Evolutionary conservation across 2,888 invertebrate genomes (phyloP), one percentile per base, ranked within the genome.

Genomic region (Cyclophora albipunctata): DNA sequence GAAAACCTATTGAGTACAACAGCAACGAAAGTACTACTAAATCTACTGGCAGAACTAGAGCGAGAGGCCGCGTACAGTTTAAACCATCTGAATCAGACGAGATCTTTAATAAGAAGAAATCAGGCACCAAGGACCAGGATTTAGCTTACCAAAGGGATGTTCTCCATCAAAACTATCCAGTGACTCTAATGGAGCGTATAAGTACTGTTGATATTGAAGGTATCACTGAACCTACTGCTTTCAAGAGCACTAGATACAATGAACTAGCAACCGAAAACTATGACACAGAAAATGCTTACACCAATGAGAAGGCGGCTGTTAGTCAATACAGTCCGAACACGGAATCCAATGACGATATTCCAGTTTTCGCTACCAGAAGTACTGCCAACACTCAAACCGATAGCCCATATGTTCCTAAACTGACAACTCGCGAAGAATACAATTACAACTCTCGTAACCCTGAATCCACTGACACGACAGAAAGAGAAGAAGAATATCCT

Each of bases 71-170:
- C 34, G 69, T 88, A 3, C 91, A 91, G 51, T 91, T 80, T 60
- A 90, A 83, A 60, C 69, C 81, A 5, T 66, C 78, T 5, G 88
- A 89, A 40, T 77, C 72, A 49, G 84, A 88, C 45, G 84, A 81
- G 4, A 59, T 62, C 54, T 75, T 77, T 53, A 75, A 80, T 42
- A 78, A 68, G 48, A 78, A 75, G 52, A 60, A 61, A 41, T 67
- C 69, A 34, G 67, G 60, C 7, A 69, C 53, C 7, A 84, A 83
- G 60, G 80, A 84, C 57, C 66, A 76, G 51, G 88, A 89, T 51
- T 68, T 92, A 54, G 92, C 91, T 2, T 92, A 92, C 58, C 92
- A 92, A 72, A 82, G 92, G 55, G 92, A 92, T 66, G 88, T 92
- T 3, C 68, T 92, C 3, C 91, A 92, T 61, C 92, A 92, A 65